A percentile compares a stretch with the other conserved stretches of the same genome.
Evolutionary conservation across 2,888 invertebrate genomes (phyloP).

Genomic region (Drosophila ezoana): DNA sequence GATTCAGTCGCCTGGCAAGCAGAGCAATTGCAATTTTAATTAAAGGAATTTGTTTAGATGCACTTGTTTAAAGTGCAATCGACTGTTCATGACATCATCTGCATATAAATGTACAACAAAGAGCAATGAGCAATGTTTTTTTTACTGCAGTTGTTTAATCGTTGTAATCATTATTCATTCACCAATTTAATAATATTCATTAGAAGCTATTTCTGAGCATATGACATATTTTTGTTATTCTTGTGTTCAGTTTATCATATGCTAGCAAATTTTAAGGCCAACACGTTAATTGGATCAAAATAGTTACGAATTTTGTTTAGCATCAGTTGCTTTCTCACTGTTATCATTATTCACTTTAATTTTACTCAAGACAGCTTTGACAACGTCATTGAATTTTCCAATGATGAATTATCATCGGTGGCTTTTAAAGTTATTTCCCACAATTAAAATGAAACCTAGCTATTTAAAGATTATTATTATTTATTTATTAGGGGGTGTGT

Average conservation of each 20-base stretch:
- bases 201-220: too few species aligned
- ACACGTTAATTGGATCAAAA: slow-evolving; percentile 6
- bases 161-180: background rate
- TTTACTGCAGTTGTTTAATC: slow-evolving; percentile 38
- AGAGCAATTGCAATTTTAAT: slow-evolving; percentile 51
- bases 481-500: background rate
- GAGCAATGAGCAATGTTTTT: too few species aligned
- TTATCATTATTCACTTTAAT: background rate
- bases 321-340: slow-evolving; percentile 23
- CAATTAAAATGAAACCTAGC: slow-evolving; percentile 1
- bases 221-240: too few species aligned
- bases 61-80: slow-evolving; percentile 20
- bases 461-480: too few species aligned
- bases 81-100: slow-evolving; percentile 27
- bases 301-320: background rate
- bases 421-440: slow-evolving; percentile 7
- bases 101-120: background rate
- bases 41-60: slow-evolving; percentile 29
- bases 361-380: background rate
- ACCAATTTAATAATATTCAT: too few species aligned
- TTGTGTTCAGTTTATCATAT: too few species aligned
- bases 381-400: slow-evolving; percentile 29
- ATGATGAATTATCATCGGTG: background rate
- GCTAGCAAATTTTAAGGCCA: too few species aligned
- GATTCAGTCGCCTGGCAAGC: slow-evolving; percentile 14